Evolutionary conservation across 1,140 invertebrate species (phyloP).

Genomic region (Plodia interpunctella): DNA sequence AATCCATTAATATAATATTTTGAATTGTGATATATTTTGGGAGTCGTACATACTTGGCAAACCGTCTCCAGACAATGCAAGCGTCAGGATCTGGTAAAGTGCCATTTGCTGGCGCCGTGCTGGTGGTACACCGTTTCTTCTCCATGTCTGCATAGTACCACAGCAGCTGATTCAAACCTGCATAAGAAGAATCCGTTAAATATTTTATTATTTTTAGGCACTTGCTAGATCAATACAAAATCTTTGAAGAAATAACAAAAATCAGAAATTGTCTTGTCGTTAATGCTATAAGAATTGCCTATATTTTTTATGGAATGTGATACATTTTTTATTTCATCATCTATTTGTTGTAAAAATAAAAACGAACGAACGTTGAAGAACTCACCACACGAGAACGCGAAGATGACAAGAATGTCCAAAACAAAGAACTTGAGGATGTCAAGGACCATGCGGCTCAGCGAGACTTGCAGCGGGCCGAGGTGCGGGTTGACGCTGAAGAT

Average conservation of each 20-base stretch:
- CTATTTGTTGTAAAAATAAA: too few species aligned
- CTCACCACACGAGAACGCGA: conserved; percentile 97
- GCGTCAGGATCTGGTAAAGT: conserved; percentile 86
- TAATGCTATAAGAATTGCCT: too few species aligned
- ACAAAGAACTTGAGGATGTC: conserved; percentile 99
- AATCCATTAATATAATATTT: too few species aligned
- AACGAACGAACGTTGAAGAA: conserved; percentile 25
- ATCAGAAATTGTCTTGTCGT: too few species aligned
- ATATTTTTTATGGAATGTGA: too few species aligned
- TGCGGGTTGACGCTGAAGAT: conserved; percentile 99
- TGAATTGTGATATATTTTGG: too few species aligned
- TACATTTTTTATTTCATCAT: too few species aligned
- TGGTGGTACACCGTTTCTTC: conserved; percentile 84
- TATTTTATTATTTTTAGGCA: too few species aligned
- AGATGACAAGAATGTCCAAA: conserved; percentile 96
- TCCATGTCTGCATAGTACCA: conserved; percentile 99
- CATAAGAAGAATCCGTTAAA: conserved; percentile 15
- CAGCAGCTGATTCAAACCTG: conserved; percentile 81
- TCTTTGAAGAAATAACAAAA: too few species aligned
- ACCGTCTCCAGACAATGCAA: conserved; percentile 92
- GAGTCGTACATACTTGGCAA: conserved; percentile 86
- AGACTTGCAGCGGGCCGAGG: conserved; percentile 97
- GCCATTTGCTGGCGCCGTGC: conserved; percentile 65
- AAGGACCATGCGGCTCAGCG: conserved; percentile 97
- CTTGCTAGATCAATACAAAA: too few species aligned